Evolutionary conservation across 2,888 invertebrate species (phyloP).

Genomic region (Bruchidius siliquastri): DNA sequence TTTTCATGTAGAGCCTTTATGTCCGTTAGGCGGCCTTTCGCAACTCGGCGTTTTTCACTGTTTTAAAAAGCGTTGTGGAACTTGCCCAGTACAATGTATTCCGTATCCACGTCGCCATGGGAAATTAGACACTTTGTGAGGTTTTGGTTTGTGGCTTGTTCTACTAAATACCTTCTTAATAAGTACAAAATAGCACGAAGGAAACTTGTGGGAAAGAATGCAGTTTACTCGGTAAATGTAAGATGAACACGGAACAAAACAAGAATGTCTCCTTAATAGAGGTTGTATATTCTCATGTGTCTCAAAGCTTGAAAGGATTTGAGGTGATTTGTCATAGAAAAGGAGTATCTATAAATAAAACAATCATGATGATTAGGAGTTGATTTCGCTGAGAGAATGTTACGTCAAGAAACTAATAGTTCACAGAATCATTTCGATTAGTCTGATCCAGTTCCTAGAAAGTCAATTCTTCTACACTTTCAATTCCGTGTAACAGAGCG

Average conservation of each 20-base stretch:
- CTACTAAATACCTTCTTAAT: neutral
- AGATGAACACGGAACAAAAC: neutral
- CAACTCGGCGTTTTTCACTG: neutral
- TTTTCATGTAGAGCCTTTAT: neutral
- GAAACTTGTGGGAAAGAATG: neutral
- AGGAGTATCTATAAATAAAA: too few species aligned
- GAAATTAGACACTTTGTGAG: neutral
- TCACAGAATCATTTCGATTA: too few species aligned
- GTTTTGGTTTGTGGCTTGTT: neutral
- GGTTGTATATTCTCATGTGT: too few species aligned
- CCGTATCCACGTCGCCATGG: neutral
- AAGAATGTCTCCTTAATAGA: neutral
- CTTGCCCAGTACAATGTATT: neutral
- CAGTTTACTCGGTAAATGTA: neutral
- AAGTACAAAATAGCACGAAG: neutral
- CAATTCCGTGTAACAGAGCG: too few species aligned
- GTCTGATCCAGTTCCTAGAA: too few species aligned
- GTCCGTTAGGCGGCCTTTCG: neutral
- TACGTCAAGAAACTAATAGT: too few species aligned
- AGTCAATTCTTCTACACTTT: too few species aligned
- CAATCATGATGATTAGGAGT: too few species aligned
- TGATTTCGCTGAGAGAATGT: too few species aligned
- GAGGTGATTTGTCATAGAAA: too few species aligned
- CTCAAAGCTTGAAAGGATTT: too few species aligned
- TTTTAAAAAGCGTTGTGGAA: neutral